Base-by-base conservation (phyloP, 2,888 invertebrate species). In the Eupsilia transversa region DNA sequence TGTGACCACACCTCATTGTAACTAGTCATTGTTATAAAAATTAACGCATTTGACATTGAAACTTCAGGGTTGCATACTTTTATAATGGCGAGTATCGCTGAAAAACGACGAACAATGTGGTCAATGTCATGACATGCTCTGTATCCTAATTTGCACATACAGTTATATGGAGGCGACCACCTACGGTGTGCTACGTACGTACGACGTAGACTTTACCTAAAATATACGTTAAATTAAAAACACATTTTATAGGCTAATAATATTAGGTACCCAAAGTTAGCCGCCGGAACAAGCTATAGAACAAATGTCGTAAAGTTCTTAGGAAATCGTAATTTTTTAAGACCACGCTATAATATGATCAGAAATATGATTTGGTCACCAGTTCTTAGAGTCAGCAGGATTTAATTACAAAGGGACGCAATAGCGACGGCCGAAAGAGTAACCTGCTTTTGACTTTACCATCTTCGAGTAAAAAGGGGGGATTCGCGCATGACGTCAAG, bases 21-120 rank as follows among this genome's bases (percentile, higher is more conserved):
- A 72, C 56, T 54, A 46, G 67, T 65, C 65, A 69, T 73, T 66
- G 71, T 77, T 69, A 72, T 70, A 77, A 77, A 77, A 77, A 74
- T 74, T 82, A 82, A 82, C 70, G 56, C 52, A 61, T 84, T 72
- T 65, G 82, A 81, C 82, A 82, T 85, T 85, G 82, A 81, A 66
- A 57, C 57, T 61, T 65, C 68, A 69, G 81, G 57, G 81, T 66
- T 84, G 64, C 74, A 63, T 69, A 72, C 33, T 46, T 60, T 72
- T 56, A 56, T 60, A 72, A 72, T 56, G 46, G 43, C 17, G 65
- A 79, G 49, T 46, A 27, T 60, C 1, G 17, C 57, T 59, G 35
- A 57, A 57, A 59, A 2, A 73, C 52, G 30, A 35, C 43, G 52
- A 6, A 61, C 33, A 23, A 69, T 56, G n/a, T 49, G 46, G 20